Conservation (phyloP, 2,113 vertebrate species). For the Talpa occidentalis region DNA sequence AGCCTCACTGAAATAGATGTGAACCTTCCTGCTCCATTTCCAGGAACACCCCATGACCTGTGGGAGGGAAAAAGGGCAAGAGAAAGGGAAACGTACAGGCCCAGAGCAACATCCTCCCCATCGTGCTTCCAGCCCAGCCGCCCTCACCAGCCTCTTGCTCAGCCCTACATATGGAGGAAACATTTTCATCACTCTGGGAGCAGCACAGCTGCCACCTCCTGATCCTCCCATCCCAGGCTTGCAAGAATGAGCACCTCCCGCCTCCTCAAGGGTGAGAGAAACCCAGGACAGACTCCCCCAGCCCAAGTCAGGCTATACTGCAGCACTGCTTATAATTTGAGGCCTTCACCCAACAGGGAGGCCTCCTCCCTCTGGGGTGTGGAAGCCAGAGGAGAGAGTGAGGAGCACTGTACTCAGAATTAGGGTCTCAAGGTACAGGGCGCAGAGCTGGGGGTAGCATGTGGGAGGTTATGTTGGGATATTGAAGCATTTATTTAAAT, state of each 20-base stretch:
- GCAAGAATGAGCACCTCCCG: neutral
- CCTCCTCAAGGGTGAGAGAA: neutral
- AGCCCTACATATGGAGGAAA: constrained; percentile 27
- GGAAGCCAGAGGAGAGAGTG: neutral
- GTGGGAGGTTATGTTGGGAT: neutral
- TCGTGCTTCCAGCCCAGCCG: neutral
- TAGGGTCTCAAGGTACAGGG: neutral
- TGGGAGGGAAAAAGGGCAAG: neutral
- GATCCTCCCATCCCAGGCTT: neutral
- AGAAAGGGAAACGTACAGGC: neutral
- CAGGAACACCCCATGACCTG: neutral
- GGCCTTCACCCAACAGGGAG: neutral
- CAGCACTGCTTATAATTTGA: neutral
- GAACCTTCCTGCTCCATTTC: neutral
- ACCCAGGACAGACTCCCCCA: neutral
- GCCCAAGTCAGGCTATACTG: neutral
- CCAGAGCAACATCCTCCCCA: constrained; percentile 36
- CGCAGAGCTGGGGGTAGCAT: neutral
- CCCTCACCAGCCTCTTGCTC: neutral
- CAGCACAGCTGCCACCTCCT: neutral
- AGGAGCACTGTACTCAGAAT: neutral
- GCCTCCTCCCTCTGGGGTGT: neutral
- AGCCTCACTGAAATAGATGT: neutral
- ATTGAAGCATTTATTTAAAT: neutral
- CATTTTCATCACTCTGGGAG: constrained; percentile 54